phyloP scores from a whole-genome alignment of 1,140 invertebrate genomes.

The Leptinotarsa texana region DNA sequence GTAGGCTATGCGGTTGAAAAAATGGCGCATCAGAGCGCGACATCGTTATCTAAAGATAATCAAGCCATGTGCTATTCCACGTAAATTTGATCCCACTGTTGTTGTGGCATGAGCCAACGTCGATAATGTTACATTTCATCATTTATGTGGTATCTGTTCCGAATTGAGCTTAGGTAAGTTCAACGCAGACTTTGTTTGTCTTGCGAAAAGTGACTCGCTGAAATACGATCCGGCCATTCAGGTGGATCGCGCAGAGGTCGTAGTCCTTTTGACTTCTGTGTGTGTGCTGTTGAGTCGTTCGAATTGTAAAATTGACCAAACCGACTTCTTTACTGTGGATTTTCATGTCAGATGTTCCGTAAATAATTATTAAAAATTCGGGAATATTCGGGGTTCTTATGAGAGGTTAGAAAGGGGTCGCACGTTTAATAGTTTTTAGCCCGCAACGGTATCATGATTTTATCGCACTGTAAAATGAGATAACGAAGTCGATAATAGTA shows the following conservation, averaged over 20 bases:
- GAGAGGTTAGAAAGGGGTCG: too few species aligned
- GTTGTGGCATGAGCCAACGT: constrained; percentile 13
- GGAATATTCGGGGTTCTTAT: too few species aligned
- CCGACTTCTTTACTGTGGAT: too few species aligned
- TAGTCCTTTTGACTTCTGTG: constrained; percentile 3
- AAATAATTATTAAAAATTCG: too few species aligned
- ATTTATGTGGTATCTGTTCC: constrained; percentile 5
- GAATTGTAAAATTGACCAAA: not conserved
- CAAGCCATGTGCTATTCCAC: constrained; percentile 13
- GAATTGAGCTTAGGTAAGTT: not conserved
- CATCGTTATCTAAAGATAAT: constrained; percentile 15
- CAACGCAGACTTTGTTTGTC: not conserved
- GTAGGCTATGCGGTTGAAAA: too few species aligned
- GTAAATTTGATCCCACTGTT: constrained; percentile 17
- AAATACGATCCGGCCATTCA: constrained; percentile 1
- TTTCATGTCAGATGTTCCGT: too few species aligned
- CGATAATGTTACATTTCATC: not conserved
- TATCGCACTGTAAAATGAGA: too few species aligned
- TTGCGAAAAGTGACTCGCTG: not conserved
- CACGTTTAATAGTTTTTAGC: too few species aligned
- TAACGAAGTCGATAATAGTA: too few species aligned
- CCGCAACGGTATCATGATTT: too few species aligned
- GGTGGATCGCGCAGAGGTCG: constrained; percentile 13
- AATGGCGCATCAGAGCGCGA: constrained; percentile 7
- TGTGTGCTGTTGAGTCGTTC: not conserved